Percentiles rank a stretch among this genome's conserved stretches.
These are phyloP conservation scores for Cerastis rubricosa DNA, from an alignment of 2,888 invertebrate genomes.

Conservation along the genomic window DNA sequence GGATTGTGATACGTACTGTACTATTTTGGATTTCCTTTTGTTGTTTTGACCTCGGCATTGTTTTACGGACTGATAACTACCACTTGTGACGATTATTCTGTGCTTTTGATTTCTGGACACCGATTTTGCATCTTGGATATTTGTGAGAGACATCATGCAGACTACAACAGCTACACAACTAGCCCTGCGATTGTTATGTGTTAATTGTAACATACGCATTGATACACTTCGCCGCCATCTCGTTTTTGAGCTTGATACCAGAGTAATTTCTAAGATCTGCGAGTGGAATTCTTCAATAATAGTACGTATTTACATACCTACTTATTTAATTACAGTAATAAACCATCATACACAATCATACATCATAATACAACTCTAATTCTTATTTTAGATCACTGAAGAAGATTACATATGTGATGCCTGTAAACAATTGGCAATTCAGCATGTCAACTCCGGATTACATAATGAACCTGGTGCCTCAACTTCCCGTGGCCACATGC, in stretches of 20 bases:
- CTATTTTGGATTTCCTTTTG: constrained; percentile 14
- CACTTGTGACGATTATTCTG: constrained; percentile 19
- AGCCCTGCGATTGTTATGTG: constrained; percentile 7
- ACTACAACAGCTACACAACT: constrained; percentile 16
- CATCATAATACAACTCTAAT: background rate
- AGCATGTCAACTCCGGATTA: constrained; percentile 2
- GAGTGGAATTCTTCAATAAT: constrained; percentile 9
- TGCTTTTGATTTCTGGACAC: constrained; percentile 19
- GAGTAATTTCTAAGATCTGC: constrained; percentile 18
- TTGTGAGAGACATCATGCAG: constrained; percentile 9
- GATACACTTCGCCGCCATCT: constrained; percentile 7
- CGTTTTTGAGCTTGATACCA: constrained; percentile 13
- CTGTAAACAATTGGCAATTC: constrained; percentile 7
- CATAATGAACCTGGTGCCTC: constrained; percentile 6
- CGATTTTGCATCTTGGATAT: constrained; percentile 20
- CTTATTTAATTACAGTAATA: no score
- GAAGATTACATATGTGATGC: constrained; percentile 21
- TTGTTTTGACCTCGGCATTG: constrained; percentile 18
- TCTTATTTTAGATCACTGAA: constrained; percentile 14
- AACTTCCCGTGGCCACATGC: constrained; percentile 2
- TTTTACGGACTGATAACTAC: constrained; percentile 20
- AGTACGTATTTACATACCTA: constrained; percentile 20
- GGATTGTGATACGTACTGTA: background rate
- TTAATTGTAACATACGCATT: constrained; percentile 9
- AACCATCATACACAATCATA: no score